Evolutionary conservation across 1,140 invertebrate species (phyloP), one percentile per base, ranked within the genome.

Genomic region (Drosophila ohnishii): DNA sequence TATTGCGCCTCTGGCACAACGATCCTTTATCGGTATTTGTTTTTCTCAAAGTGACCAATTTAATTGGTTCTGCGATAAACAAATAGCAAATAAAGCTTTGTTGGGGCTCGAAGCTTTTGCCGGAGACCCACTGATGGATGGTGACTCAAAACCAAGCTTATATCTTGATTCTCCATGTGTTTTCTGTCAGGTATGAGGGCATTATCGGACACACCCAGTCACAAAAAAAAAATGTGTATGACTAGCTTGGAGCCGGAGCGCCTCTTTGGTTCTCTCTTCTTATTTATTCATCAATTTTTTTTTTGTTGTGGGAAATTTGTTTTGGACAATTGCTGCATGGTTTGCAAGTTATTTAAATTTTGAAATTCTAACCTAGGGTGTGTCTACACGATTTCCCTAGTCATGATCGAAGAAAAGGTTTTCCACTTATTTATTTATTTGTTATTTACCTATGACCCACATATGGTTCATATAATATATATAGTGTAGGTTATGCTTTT

Each of bases 131-230:
- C 44, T 8, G 45, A 28, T 28, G 14, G 4, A n/a, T 22, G 37
- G 19, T 63, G 61, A 63, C 55, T 63, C 61, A 62, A 62, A 58
- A 25, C 9, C 59, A 58, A 34, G 19, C 55, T 42, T 42, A 13
- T 60, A 42, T 63, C 34, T 59, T 35, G 32, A 35, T 58, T 58
- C 22, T 55, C 58, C 30, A 13, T 60, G 45, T 56, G n/a, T 37
- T 37, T 51, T 42, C 5, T 30, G 34, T 63, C 61, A 63, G 61
- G 53, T 63, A 63, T 60, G 9, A 60, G 3, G 59, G 35, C 37
- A 58, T 32, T 63, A 60, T 60, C 28, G 61, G 61, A 63, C 61
- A 63, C 61, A 60, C 61, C 61, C 61, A 63, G 55, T 42, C 55
- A 63, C 34, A 58, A 62, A 62, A 39, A 25, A 25, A 3, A 25